These are phyloP conservation scores for Prolemur simus DNA, from an alignment of 2,113 vertebrate genomes.

Conservation along the genomic window DNA sequence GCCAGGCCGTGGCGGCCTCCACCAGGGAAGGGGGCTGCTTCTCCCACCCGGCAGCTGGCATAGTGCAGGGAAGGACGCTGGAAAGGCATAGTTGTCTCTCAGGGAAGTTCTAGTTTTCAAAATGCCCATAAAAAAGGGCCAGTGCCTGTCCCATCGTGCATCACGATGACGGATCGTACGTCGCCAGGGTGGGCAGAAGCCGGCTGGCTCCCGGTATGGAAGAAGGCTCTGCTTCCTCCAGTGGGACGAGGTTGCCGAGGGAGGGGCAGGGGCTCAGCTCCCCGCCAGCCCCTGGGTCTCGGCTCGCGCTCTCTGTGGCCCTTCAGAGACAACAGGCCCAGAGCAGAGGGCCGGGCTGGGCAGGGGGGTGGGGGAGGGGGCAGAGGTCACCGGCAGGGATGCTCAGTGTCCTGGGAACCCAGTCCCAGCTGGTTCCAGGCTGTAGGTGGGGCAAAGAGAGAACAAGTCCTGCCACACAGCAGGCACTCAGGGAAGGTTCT, in stretches of 20 bases:
- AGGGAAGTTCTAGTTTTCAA: neutral
- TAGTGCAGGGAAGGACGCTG: too few species aligned
- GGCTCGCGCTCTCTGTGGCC: neutral
- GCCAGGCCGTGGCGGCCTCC: rapidly evolving
- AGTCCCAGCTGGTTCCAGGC: neutral
- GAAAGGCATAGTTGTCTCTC: neutral
- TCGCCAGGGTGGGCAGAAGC: neutral
- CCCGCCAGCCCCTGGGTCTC: too few species aligned
- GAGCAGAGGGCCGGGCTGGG: neutral
- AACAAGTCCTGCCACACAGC: neutral
- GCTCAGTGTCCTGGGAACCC: rapidly evolving
- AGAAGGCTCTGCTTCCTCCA: neutral
- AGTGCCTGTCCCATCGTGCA: neutral
- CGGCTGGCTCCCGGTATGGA: neutral
- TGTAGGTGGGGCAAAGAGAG: neutral
- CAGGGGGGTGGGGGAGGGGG: neutral
- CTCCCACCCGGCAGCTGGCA: neutral
- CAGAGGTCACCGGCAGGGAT: neutral
- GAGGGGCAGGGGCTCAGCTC: neutral
- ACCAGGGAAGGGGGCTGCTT: rapidly evolving
- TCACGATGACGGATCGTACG: neutral
- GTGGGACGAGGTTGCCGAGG: neutral
- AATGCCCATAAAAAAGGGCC: neutral
- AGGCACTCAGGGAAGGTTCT: neutral
- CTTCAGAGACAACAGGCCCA: neutral